These are phyloP conservation scores for Vireo altiloquus DNA, from an alignment of 2,113 vertebrate genomes.

Conservation along the genomic window DNA sequence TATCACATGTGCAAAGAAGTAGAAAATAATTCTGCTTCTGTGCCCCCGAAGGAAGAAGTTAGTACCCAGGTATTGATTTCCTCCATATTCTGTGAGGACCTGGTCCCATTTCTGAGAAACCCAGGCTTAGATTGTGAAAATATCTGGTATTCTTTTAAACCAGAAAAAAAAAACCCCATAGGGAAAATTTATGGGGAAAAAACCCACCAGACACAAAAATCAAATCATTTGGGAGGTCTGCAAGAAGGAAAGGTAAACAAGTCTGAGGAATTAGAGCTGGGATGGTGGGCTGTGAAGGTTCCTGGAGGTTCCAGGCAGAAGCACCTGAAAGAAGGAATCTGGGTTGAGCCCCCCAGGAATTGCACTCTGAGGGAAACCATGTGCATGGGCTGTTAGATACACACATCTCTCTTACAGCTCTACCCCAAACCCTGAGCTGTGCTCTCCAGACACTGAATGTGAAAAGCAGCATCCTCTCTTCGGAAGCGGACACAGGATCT, in stretches of 20 bases:
- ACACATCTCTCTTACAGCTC: neutral
- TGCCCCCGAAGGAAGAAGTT: neutral
- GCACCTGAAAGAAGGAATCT: neutral
- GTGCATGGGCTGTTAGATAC: neutral
- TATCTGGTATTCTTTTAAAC: neutral
- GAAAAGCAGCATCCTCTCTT: neutral
- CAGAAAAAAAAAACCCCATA: neutral
- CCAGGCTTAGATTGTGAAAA: neutral
- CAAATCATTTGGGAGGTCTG: neutral
- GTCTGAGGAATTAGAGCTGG: neutral
- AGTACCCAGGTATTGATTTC: neutral
- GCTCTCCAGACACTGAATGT: neutral
- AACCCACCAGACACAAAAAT: neutral
- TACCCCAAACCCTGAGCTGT: neutral
- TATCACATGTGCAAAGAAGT: neutral
- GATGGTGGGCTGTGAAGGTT: neutral
- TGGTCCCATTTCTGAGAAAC: neutral
- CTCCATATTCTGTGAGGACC: neutral
- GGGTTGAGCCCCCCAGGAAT: rapidly evolving
- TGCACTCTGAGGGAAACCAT: rapidly evolving
- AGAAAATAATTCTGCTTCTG: neutral
- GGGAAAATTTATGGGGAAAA: neutral
- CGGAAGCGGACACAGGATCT: neutral
- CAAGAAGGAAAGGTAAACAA: neutral
- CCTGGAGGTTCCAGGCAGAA: neutral